phyloP scores from a whole-genome alignment of 2,113 vertebrate species.

The Tupaia tana region DNA sequence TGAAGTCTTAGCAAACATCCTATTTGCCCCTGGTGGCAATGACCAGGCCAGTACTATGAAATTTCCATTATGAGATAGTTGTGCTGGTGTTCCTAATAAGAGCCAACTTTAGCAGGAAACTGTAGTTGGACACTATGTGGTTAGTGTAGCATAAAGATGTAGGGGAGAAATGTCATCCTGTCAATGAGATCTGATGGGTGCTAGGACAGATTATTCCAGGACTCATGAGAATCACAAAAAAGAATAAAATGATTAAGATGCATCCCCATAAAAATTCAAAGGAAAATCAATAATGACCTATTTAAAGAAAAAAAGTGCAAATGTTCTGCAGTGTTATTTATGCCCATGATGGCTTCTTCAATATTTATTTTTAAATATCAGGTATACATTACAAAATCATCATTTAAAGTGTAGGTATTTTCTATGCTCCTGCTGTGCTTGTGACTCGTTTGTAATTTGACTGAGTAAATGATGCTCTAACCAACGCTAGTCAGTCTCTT shows the following conservation, averaged over 20 bases:
- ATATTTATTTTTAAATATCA: slow-evolving; percentile 24
- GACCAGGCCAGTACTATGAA: not conserved
- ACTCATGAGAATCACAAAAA: not conserved
- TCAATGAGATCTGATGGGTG: not conserved
- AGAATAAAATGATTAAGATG: not conserved
- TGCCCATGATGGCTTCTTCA: not conserved
- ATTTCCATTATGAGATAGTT: not conserved
- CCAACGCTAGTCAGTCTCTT: not conserved
- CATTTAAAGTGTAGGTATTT: not conserved
- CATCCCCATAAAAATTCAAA: not conserved
- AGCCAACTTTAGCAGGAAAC: not conserved
- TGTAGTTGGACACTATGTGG: not conserved
- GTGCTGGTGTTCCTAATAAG: not conserved
- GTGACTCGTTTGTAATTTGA: not conserved
- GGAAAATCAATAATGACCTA: not conserved
- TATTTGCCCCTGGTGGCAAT: not conserved
- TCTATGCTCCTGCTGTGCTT: not conserved
- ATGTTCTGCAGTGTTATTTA: not conserved
- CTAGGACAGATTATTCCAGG: not conserved
- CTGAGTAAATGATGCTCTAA: not conserved
- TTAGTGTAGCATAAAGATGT: not conserved
- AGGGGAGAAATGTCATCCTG: not conserved
- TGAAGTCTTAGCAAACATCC: not conserved
- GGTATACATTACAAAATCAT: not conserved
- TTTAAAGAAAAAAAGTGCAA: not conserved